Percentiles rank a stretch among this genome's conserved stretches.
Conservation (phyloP, 1,140 invertebrate species). For the Drosophila kohkoa region DNA sequence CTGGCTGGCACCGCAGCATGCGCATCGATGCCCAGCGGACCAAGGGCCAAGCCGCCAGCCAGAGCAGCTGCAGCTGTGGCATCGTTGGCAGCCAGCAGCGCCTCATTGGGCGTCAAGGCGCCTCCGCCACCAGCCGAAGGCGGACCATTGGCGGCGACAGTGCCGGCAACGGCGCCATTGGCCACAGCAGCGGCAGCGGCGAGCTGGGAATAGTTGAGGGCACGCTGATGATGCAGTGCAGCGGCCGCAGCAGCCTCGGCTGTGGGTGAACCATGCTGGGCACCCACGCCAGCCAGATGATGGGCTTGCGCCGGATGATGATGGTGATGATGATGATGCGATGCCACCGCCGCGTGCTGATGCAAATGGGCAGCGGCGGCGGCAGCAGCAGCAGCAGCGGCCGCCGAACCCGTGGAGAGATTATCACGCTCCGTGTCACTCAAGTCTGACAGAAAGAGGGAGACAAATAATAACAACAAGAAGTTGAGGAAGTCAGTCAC, state of each 20-base stretch:
- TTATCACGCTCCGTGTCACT: constrained; percentile 84
- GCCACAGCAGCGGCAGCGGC: constrained; percentile 86
- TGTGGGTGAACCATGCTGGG: constrained; percentile 57
- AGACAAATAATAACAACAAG: constrained; percentile 83
- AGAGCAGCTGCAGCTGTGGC: constrained; percentile 84
- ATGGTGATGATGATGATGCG: constrained; percentile 66
- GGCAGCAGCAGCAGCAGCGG: constrained; percentile 69
- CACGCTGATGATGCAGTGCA: constrained; percentile 87
- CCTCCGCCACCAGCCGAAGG: constrained; percentile 60
- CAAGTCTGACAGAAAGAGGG: constrained; percentile 87
- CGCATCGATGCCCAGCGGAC: constrained; percentile 75
- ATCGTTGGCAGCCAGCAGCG: constrained; percentile 73
- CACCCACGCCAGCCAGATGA: constrained; percentile 65
- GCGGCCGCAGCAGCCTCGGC: constrained; percentile 63
- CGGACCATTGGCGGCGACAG: constrained; percentile 58
- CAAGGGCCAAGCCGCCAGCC: constrained; percentile 81
- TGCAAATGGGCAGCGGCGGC: constrained; percentile 72
- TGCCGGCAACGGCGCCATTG: constrained; percentile 68
- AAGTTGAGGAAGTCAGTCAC: constrained; percentile 14
- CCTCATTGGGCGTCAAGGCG: constrained; percentile 71
- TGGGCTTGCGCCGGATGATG: constrained; percentile 67
- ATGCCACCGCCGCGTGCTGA: constrained; percentile 65
- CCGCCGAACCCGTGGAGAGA: constrained; percentile 76
- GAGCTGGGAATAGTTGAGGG: constrained; percentile 90
- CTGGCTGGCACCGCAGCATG: constrained; percentile 85